Base-by-base conservation (phyloP, 2,797 vertebrate species). In the Pantherophis vulpinus region DNA sequence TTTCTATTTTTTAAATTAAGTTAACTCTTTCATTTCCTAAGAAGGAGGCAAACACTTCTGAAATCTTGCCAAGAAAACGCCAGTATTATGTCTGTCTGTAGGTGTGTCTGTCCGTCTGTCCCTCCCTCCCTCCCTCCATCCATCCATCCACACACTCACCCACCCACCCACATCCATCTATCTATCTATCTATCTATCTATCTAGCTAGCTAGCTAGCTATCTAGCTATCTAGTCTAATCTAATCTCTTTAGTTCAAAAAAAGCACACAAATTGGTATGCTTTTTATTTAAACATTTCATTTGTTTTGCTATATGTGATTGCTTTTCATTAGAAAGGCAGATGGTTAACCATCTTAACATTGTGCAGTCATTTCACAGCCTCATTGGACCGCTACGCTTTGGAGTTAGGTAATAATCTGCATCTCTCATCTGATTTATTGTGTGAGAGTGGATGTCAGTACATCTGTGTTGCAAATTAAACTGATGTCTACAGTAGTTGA, bases 361-460 rank as follows among this genome's bases (percentile, higher is more conserved):
- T 59, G 37, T 79, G n/a, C 37, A 23, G 3, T 74, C 25, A 12
- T 2, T 83, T 83, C 51, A 37, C 29, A 86, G 23, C 23, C 88
- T 51, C 6, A 6, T 13, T 11, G n/a, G 29, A 54, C 5, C 12
- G 59, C 91, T 87, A 27, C 88, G 27, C 25, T 13, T 47, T 25
- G 47, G 60, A 88, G 47, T 90, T 94, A 92, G 91, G 87, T 94
- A 58, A 91, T 90, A 66, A 54, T 89, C 94, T 94, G 32, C 11
- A 63, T 86, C 94, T 66, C 90, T 95, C 70, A 42, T 42, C 91
- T 94, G 93, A 96, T 96, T 95, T 95, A 95, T 92, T 90, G 58
- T 74, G 23, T 90, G 27, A 29, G 3, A 0, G 70, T 93, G 58
- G 66, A 92, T 60, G 86, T 95, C 87, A 92, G 83, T 25, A 79